A percentile compares a stretch with the other conserved stretches of the same genome.
Conservation (phyloP, 1,140 invertebrate species). For the Bemisia tabaci region DNA sequence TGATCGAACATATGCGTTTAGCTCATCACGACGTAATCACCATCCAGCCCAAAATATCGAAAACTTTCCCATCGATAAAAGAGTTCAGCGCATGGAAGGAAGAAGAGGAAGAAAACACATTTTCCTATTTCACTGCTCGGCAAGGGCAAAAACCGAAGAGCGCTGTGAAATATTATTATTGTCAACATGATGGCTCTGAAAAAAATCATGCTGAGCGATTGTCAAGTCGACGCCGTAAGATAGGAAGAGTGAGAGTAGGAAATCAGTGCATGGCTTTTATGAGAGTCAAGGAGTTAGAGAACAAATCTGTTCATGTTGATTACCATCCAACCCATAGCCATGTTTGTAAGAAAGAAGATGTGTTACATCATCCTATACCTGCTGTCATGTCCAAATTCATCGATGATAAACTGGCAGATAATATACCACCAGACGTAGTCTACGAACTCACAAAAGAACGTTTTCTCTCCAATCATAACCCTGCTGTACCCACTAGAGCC, state of each 20-base stretch:
- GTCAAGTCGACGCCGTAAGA: background rate
- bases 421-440: background rate
- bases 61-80: background rate
- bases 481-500: background rate
- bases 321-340: constrained; percentile 8
- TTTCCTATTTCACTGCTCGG: background rate
- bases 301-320: background rate
- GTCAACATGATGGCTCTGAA: constrained; percentile 3
- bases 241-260: background rate
- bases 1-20: constrained; percentile 4
- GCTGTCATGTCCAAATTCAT: background rate
- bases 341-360: background rate
- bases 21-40: background rate
- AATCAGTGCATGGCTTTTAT: background rate
- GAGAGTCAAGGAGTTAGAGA: background rate
- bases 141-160: background rate
- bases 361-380: constrained; percentile 1
- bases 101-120: constrained; percentile 3
- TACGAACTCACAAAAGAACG: background rate
- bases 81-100: constrained; percentile 6
- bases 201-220: background rate
- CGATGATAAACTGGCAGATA: background rate
- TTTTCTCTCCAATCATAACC: background rate
- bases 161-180: constrained; percentile 1
- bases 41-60: background rate